Percentiles rank a stretch among this genome's conserved stretches.
Evolutionary conservation across 2,113 vertebrate species (phyloP).

Genomic region (Gopherus flavomarginatus): DNA sequence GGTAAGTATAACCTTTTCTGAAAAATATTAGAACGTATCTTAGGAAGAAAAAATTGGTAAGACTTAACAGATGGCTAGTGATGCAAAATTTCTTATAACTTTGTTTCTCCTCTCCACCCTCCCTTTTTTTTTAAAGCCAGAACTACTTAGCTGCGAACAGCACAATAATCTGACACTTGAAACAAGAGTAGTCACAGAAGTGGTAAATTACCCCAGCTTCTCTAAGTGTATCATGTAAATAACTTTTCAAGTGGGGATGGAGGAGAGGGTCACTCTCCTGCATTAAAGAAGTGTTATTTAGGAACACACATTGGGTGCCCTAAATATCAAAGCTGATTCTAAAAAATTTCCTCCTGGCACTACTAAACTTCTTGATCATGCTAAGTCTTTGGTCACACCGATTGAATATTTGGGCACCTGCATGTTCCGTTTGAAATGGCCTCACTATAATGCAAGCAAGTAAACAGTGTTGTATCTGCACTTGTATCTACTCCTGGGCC

Average conservation of each 20-base stretch:
- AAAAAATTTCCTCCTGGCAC: fast-evolving
- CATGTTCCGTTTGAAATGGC: fast-evolving
- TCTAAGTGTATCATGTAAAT: neutral
- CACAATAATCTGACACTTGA: neutral
- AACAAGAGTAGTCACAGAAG: neutral
- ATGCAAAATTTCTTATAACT: neutral
- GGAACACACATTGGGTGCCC: fast-evolving
- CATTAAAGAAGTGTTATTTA: neutral
- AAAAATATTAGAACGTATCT: neutral
- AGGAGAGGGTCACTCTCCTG: neutral
- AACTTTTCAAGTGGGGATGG: neutral
- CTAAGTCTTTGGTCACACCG: neutral
- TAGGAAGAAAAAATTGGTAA: neutral
- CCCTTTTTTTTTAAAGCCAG: neutral
- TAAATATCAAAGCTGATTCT: neutral
- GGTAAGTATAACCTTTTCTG: neutral
- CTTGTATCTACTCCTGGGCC: neutral
- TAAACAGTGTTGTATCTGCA: fast-evolving
- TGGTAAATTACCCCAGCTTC: neutral
- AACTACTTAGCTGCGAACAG: no score
- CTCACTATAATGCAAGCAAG: neutral
- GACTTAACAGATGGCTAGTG: neutral
- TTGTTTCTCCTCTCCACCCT: neutral
- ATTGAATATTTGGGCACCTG: fast-evolving
- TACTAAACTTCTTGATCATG: neutral